Conservation (phyloP, 2,113 vertebrate species). For the Mus spicilegus region DNA sequence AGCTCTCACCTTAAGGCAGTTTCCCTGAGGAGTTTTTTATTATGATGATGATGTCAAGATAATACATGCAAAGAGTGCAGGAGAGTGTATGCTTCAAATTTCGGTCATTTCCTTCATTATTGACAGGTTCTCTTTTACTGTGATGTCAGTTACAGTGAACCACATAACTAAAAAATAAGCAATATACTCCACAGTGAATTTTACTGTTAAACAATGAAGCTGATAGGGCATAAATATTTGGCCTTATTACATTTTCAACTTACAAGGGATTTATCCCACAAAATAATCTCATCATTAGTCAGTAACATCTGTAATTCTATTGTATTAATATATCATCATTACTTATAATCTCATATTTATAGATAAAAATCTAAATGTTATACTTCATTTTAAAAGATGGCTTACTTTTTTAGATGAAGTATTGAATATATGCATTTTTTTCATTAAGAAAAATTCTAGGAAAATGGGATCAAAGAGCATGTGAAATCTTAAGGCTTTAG, state of each 20-base stretch:
- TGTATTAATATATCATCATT: background rate
- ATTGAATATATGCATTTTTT: background rate
- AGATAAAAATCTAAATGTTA: background rate
- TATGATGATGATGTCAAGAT: background rate
- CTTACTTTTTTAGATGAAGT: conserved; percentile 4
- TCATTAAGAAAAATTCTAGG: conserved; percentile 7
- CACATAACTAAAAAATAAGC: background rate
- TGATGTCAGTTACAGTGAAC: too few species aligned
- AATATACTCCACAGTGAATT: too few species aligned
- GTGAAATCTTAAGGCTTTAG: background rate
- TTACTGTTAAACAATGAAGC: background rate
- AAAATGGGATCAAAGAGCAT: background rate
- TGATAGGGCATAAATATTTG: background rate
- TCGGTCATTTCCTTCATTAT: background rate
- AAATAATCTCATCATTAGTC: background rate
- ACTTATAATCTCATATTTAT: background rate
- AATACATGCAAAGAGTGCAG: background rate
- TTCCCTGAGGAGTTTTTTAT: background rate
- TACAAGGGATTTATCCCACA: background rate
- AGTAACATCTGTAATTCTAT: background rate
- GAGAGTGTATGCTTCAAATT: background rate
- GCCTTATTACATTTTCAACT: background rate
- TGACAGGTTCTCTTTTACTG: background rate
- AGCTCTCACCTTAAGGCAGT: fast-evolving
- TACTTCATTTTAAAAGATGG: background rate